Evolutionary conservation across 2,113 vertebrate species (phyloP), one percentile per base, ranked within the genome.

Genomic region (Lontra canadensis): DNA sequence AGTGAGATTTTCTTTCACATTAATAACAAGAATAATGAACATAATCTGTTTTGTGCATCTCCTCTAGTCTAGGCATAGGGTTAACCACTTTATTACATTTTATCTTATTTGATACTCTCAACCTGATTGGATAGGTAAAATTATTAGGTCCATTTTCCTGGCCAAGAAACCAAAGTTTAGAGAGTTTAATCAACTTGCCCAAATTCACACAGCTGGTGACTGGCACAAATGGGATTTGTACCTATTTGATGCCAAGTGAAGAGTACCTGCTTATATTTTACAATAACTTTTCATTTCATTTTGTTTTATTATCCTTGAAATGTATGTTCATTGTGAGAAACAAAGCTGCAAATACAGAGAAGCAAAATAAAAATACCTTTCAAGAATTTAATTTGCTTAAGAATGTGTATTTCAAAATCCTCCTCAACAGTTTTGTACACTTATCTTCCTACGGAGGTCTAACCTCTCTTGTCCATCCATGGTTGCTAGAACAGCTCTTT

Each of bases 271-370:
- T 79, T 20, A 67, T 59, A 86, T 52, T 69, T 96, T 47, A 55
- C 10, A 74, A 23, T 49, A 89, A 23, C 14, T 63, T 87, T 90
- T 85, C n/a, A 59, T 47, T 97, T 92, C 42, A 81, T 47, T 96
- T 34, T 73, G 10, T 93, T 83, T 93, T 87, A 29, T 49, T 78
- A 44, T 12, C 59, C 44, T 73, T 59, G 59, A 57, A 93, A 82
- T 83, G 55, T 25, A 57, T 39, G 2, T 9, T 84, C 55, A 80
- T 34, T 74, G 6, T 63, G 76, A 81, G 34, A 47, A 36, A 85
- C 78, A 76, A 87, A 42, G 0, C 29, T 80, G 52, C 82, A 78
- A 95, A 79, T 39, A 67, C 14, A 90, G 15, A 82, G 73, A 39
- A 86, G 65, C 52, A 76, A 90, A 76, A 57, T 34, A 92, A 82